A percentile compares a stretch with the other conserved stretches of the same genome.
Conservation (phyloP, 1,140 invertebrate genomes). For the Marisa cornuarietis region DNA sequence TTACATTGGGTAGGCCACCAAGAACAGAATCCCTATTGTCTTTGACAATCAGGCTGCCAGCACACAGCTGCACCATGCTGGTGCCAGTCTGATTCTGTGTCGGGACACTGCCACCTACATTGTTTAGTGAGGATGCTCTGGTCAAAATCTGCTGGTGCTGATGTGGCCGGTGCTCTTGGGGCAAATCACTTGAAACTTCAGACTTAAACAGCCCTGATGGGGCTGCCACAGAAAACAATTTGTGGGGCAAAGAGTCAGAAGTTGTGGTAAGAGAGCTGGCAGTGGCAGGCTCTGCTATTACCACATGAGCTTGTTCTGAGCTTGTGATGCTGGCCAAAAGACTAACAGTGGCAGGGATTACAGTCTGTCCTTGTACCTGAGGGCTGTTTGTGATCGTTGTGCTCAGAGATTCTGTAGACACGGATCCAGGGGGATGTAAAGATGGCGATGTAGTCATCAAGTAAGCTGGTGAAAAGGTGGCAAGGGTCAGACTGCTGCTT, state of each 20-base stretch:
- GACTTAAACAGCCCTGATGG: too few species aligned
- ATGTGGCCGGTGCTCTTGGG: too few species aligned
- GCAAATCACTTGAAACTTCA: too few species aligned
- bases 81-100: neutral
- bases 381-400: too few species aligned
- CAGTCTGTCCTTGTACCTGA: neutral
- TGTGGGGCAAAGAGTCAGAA: too few species aligned
- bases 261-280: too few species aligned
- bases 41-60: constrained; percentile 11
- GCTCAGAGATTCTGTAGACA: constrained; percentile 1
- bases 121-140: neutral
- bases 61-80: constrained; percentile 5
- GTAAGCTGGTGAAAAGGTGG: constrained; percentile 16
- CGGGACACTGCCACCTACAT: neutral
- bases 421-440: neutral
- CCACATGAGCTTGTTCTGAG: neutral
- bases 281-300: too few species aligned
- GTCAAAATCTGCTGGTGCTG: neutral
- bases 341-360: constrained; percentile 11
- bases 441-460: constrained; percentile 2
- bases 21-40: neutral
- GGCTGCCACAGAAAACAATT: too few species aligned
- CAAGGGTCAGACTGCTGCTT: constrained; percentile 10
- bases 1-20: neutral
- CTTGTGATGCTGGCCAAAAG: constrained; percentile 5